Base-by-base conservation (phyloP, 2,888 invertebrate genomes). In the Homarus gammarus region DNA sequence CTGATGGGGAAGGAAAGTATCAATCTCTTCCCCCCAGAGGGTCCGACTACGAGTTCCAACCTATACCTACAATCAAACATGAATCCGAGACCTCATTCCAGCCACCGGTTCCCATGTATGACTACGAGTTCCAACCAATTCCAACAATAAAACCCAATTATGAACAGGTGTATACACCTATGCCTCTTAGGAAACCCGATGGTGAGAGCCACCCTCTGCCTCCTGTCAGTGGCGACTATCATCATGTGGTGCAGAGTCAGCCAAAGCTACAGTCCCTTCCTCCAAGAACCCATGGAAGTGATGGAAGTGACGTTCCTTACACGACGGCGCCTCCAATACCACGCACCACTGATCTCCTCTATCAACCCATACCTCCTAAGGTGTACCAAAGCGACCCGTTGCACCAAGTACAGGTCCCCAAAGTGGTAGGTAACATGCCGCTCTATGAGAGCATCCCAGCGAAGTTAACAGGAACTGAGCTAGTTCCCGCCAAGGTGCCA, bases 101-200 rank as follows among this genome's bases (percentile, higher is more conserved):
- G 51, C 70, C 78, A 1, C 70, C 38, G 56, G 44, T 72, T 15
- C 72, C 77, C 12, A 83, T 83, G 79, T 87, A 82, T 73, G 87
- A 87, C 51, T 87, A 87, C 61, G 87, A 83, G 40, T 89, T 84
- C 70, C 44, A 84, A 40, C 88, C 88, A 31, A 89, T 89, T 27
- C 88, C 88, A 36, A 89, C 68, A 31, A 84, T 77, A 75, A 89
- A 84, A 38, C 84, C 88, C 2, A 84, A 89, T 31, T 78, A 84
- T 31, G 88, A 89, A 2, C 49, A 75, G 3, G 44, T 78, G 0
- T 84, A 83, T 49, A 36, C 36, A 5, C 22, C 61, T 2, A n/a
- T 84, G 27, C 75, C 84, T 1, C 44, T 68, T 5, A 78, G 87
- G 18, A 79, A 87, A 27, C 87, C 87, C 0, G 87, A 87, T 33